These are phyloP conservation scores for Diglossa brunneiventris DNA, from an alignment of 2,113 vertebrate species.

Conservation along the genomic window DNA sequence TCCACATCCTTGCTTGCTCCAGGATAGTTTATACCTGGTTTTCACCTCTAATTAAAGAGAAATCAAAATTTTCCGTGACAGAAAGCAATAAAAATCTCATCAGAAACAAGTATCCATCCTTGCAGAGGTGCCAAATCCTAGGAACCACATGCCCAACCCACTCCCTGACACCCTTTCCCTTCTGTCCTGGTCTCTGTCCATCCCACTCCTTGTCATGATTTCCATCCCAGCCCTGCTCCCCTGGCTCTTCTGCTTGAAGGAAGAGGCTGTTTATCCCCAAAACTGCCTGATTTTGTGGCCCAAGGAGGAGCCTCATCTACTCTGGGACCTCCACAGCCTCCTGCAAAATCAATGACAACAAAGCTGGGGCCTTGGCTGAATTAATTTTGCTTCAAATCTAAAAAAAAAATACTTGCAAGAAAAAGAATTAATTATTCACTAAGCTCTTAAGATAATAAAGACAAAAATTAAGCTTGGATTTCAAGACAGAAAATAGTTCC, in stretches of 20 bases:
- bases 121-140: background rate
- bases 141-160: accelerated
- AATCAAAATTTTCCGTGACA: constrained; percentile 39
- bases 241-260: background rate
- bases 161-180: background rate
- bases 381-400: background rate
- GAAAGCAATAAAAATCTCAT: constrained; percentile 44
- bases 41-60: constrained; percentile 39
- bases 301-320: background rate
- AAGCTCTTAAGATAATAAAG: constrained; percentile 43
- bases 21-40: constrained; percentile 27
- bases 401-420: background rate
- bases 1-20: background rate
- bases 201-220: background rate
- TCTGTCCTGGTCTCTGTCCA: background rate
- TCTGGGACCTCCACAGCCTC: background rate
- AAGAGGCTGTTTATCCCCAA: background rate
- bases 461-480: constrained; percentile 50
- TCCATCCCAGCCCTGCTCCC: background rate
- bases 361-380: background rate
- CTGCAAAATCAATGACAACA: background rate
- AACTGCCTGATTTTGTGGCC: background rate
- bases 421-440: constrained; percentile 42
- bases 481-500: constrained; percentile 21
- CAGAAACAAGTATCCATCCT: constrained; percentile 37